Conservation (phyloP, 2,113 vertebrate species). For the Oreochromis tanganicae region DNA sequence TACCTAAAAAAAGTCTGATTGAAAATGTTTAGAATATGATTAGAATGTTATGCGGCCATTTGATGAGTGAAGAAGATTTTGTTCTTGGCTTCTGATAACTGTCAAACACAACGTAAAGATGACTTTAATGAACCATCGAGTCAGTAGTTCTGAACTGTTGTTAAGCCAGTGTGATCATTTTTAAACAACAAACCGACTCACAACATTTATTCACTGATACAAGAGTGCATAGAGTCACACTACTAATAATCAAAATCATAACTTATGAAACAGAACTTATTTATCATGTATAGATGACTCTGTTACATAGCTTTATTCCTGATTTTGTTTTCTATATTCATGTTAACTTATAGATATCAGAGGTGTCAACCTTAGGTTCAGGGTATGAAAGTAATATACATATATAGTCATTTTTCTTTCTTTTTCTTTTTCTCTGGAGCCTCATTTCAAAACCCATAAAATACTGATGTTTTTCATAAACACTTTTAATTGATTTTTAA, state of each 20-base stretch:
- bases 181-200: not conserved
- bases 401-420: not conserved
- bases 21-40: not conserved
- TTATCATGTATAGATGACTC: not conserved
- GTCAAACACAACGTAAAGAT: not conserved
- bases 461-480: not conserved
- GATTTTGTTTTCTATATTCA: not conserved
- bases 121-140: not conserved
- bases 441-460: not conserved
- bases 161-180: not conserved
- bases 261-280: not conserved
- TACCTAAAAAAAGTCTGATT: not conserved
- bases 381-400: not conserved
- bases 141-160: not conserved
- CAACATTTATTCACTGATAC: not conserved
- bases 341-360: not conserved
- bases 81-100: not conserved
- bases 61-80: not conserved
- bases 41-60: rapidly evolving
- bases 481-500: not conserved
- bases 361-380: not conserved
- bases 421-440: not conserved
- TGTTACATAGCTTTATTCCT: not conserved
- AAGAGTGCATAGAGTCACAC: not conserved
- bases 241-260: not conserved